Percentiles rank a stretch among this genome's conserved stretches.
Conservation (phyloP, 2,113 vertebrate genomes). For the Camelus bactrianus region DNA sequence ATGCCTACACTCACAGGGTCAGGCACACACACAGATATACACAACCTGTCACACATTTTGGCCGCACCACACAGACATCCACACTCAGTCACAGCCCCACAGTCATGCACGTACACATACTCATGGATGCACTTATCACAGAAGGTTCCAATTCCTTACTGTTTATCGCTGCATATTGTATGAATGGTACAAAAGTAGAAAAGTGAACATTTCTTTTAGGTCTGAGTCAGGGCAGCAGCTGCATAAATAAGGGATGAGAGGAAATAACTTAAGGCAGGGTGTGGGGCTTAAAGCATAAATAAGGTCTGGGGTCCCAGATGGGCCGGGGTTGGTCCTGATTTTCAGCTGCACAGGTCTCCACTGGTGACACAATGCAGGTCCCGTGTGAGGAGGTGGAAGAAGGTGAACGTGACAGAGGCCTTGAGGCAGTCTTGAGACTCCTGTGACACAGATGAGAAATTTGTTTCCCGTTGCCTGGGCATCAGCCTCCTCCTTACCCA, state of each 20-base stretch:
- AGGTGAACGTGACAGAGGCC: slow-evolving; percentile 26
- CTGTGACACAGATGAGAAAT: not conserved
- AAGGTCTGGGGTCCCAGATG: not conserved
- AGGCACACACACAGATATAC: not conserved
- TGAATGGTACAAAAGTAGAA: slow-evolving; percentile 59
- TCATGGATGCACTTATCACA: not conserved
- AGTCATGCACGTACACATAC: not conserved
- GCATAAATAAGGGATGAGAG: not conserved
- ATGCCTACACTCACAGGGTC: not conserved
- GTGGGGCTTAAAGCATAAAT: not conserved
- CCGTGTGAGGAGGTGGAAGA: slow-evolving; percentile 27
- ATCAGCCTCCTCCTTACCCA: too few relatives aligned
- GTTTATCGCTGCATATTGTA: slow-evolving; percentile 45
- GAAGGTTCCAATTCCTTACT: not conserved
- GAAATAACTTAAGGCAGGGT: slow-evolving; percentile 3
- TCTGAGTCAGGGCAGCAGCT: not conserved
- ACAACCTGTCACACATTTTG: too few relatives aligned
- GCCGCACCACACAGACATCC: not conserved
- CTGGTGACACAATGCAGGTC: not conserved
- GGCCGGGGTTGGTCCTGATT: not conserved
- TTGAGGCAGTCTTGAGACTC: slow-evolving; percentile 46
- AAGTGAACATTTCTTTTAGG: not conserved
- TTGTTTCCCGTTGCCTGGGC: fast-evolving
- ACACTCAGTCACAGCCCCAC: not conserved
- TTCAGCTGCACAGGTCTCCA: not conserved